These are phyloP conservation scores for Eulemur macaco DNA, from an alignment of 2,113 vertebrate genomes.

Conservation along the genomic window DNA sequence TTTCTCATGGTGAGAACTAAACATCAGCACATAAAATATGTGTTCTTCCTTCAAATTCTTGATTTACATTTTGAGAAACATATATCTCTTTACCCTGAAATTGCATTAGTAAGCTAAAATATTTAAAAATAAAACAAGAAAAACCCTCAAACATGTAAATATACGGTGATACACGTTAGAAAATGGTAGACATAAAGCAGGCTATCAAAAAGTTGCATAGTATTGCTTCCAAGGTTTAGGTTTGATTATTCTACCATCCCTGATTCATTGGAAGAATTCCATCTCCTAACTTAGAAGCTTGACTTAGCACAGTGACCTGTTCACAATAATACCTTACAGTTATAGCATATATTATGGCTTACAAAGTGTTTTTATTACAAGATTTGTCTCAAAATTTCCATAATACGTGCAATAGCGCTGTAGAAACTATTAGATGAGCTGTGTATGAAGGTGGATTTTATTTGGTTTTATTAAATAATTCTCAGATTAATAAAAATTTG, in stretches of 20 bases:
- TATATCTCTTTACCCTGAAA: neutral
- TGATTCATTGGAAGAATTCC: neutral
- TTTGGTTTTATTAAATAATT: neutral
- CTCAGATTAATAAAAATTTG: neutral
- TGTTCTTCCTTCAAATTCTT: neutral
- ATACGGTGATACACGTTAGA: neutral
- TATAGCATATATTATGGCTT: neutral
- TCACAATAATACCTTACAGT: neutral
- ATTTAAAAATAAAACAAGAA: neutral
- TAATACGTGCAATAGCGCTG: neutral
- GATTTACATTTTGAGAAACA: neutral
- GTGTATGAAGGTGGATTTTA: neutral
- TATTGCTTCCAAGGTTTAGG: neutral
- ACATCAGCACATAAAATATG: neutral
- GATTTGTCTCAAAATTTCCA: neutral
- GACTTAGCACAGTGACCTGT: neutral
- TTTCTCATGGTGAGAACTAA: neutral
- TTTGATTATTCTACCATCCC: neutral
- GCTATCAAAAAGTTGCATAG: neutral
- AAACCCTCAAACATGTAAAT: neutral
- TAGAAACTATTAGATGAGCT: neutral
- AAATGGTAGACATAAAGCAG: neutral
- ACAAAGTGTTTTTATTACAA: neutral
- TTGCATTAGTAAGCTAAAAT: neutral
- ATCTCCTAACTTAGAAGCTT: neutral